A percentile compares a stretch with the other conserved stretches of the same genome.
Conservation (phyloP, 1,140 invertebrate species). For the Episyrphus balteatus region DNA sequence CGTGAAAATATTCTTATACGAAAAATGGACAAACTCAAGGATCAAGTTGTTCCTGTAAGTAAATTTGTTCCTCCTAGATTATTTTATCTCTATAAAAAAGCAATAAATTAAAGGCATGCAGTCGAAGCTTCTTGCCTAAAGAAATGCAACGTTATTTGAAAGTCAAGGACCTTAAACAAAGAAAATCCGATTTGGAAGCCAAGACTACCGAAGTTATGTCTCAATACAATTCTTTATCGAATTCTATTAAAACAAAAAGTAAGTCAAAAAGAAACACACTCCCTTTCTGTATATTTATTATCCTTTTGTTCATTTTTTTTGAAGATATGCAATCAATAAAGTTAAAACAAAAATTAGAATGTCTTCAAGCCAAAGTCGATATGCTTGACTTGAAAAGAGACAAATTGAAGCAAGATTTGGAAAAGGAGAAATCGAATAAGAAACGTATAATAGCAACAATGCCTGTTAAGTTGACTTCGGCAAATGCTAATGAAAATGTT, state of each 20-base stretch:
- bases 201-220: constrained; percentile 13
- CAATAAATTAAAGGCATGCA: constrained; percentile 4
- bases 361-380: constrained; percentile 13
- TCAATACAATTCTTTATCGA: constrained; percentile 15
- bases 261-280: constrained; percentile 1
- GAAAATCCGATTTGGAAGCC: constrained; percentile 10
- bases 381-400: constrained; percentile 20
- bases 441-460: constrained; percentile 18
- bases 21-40: constrained; percentile 16
- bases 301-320: not conserved
- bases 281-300: not conserved
- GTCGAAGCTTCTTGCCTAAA: constrained; percentile 18
- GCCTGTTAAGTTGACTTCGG: constrained; percentile 18
- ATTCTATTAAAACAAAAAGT: constrained; percentile 26
- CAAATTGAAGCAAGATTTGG: constrained; percentile 12
- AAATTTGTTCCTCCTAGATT: not conserved
- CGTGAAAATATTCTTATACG: constrained; percentile 22
- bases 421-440: constrained; percentile 17
- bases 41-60: constrained; percentile 15
- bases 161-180: constrained; percentile 18
- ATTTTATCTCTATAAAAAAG: not conserved
- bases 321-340: constrained; percentile 25
- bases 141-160: constrained; percentile 21
- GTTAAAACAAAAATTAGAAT: constrained; percentile 15
- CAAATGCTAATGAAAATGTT: constrained; percentile 20